Evolutionary conservation across 2,797 vertebrate genomes (phyloP).

Genomic region (Chloroceryle inda): DNA sequence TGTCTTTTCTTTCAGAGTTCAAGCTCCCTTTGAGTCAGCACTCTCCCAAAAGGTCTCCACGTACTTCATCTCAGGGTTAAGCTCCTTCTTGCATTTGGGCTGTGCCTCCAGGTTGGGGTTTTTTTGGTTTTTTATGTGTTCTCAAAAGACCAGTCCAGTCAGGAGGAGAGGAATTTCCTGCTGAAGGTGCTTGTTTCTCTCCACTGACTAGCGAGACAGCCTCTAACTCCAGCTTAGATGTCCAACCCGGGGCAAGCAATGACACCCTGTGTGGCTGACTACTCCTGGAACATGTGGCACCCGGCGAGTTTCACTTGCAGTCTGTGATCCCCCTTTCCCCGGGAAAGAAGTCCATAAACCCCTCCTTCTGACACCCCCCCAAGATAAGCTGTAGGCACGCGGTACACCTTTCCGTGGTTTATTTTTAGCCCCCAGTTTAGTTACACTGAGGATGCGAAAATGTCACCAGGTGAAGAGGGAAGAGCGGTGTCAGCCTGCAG

Average conservation of each 20-base stretch:
- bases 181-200: background rate
- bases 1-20: background rate
- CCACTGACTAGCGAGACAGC: background rate
- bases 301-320: background rate
- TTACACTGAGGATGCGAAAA: slow-evolving; percentile 11
- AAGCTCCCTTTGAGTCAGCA: background rate
- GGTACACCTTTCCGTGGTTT: background rate
- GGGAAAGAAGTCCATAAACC: background rate
- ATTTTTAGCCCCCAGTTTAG: background rate
- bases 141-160: background rate
- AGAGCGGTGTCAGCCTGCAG: background rate
- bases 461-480: background rate
- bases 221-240: background rate
- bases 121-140: background rate
- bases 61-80: background rate
- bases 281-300: background rate
- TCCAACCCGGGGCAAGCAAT: background rate
- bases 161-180: background rate
- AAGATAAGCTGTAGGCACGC: background rate
- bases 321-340: fast-evolving
- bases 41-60: background rate
- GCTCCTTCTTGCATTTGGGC: background rate
- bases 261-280: background rate
- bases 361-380: background rate
- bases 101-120: background rate